These are phyloP conservation scores for Cichladusa arquata DNA, from an alignment of 2,113 vertebrate genomes.

Conservation along the genomic window DNA sequence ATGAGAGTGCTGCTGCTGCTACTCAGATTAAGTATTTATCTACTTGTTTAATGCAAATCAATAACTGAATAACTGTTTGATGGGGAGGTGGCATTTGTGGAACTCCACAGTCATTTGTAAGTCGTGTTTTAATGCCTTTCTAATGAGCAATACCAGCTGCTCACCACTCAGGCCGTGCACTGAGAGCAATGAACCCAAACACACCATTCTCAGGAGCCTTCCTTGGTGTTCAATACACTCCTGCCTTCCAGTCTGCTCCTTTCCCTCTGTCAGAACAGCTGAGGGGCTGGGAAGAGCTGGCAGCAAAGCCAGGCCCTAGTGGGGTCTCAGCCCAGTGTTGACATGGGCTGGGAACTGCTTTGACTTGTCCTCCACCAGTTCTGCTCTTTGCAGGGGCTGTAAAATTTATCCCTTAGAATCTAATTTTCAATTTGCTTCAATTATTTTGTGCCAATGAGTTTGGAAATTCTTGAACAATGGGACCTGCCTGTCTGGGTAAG, in stretches of 20 bases:
- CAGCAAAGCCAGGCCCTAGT: background rate
- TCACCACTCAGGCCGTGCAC: background rate
- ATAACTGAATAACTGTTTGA: slow-evolving; percentile 49
- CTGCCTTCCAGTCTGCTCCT: background rate
- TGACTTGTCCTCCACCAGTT: background rate
- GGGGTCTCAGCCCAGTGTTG: background rate
- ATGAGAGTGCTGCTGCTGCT: slow-evolving; percentile 19
- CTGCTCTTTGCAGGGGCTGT: background rate
- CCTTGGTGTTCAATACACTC: rapidly evolving
- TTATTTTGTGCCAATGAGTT: background rate
- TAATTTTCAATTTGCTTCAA: background rate
- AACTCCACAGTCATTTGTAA: slow-evolving; percentile 33
- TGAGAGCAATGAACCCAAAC: background rate
- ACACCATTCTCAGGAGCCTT: background rate
- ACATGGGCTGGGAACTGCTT: background rate
- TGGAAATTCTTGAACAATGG: background rate
- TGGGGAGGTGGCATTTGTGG: slow-evolving; percentile 38
- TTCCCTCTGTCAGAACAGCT: background rate
- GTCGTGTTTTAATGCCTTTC: background rate
- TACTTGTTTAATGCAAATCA: slow-evolving; percentile 65
- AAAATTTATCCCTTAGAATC: background rate
- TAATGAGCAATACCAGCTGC: background rate
- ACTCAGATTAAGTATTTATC: slow-evolving; percentile 57
- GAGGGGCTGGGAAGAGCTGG: background rate
- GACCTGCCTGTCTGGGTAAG: background rate